A percentile compares a stretch with the other conserved stretches of the same genome.
phyloP scores from a whole-genome alignment of 2,113 vertebrate genomes.

The Aspiorhynchus laticeps region DNA sequence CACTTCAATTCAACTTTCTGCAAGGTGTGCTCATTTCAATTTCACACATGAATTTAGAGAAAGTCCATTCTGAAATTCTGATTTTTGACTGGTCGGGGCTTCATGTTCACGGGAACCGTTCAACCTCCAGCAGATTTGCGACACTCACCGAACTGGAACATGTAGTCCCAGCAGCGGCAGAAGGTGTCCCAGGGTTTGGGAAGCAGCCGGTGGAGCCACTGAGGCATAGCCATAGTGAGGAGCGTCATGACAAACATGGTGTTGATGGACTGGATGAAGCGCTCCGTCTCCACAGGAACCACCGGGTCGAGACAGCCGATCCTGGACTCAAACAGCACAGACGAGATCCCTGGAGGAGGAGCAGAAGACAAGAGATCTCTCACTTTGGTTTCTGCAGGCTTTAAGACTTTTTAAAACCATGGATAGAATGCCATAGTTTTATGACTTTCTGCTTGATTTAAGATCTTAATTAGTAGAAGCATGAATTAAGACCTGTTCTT shows the following conservation, averaged over 20 bases:
- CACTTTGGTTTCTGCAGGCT: neutral
- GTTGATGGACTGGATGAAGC: constrained; percentile 86
- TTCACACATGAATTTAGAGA: neutral
- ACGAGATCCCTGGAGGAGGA: constrained; percentile 80
- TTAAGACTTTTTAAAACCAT: no score
- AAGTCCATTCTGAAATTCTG: neutral
- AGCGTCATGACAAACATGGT: constrained; percentile 90
- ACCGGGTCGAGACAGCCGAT: constrained; percentile 85
- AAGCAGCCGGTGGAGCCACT: constrained; percentile 79
- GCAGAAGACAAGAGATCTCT: neutral
- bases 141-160: constrained; percentile 89
- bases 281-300: constrained; percentile 80
- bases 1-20: neutral
- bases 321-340: constrained; percentile 87
- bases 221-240: constrained; percentile 91
- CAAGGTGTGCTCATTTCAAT: neutral
- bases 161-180: constrained; percentile 89
- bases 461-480: no score
- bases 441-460: no score
- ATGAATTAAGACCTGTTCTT: no score
- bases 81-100: no score
- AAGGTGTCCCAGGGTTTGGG: constrained; percentile 85
- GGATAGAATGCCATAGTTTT: no score
- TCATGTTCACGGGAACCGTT: neutral
- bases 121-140: neutral